These are phyloP conservation scores for Pelecanus crispus DNA, from an alignment of 2,113 vertebrate species.

Conservation along the genomic window DNA sequence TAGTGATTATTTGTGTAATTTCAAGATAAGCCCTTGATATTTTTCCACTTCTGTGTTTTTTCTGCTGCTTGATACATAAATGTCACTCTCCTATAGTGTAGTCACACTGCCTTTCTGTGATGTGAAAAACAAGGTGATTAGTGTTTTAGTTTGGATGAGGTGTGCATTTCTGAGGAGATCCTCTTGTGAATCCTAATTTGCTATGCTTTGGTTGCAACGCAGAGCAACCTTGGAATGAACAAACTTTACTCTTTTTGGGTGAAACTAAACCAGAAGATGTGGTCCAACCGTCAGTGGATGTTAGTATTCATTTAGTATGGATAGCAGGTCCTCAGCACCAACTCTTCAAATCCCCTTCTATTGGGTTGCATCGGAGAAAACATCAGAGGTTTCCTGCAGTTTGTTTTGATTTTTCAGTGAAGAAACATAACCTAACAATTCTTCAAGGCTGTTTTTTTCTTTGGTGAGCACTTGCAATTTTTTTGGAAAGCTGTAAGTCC, in stretches of 20 bases:
- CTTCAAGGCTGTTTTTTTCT: background rate
- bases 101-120: background rate
- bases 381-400: background rate
- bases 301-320: background rate
- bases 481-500: background rate
- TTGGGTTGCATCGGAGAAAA: background rate
- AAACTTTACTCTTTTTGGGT: background rate
- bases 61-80: background rate
- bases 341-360: background rate
- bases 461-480: conserved; percentile 22
- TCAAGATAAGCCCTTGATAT: background rate
- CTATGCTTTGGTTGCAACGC: background rate
- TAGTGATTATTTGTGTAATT: background rate
- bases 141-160: background rate
- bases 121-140: background rate
- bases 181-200: background rate
- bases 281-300: background rate
- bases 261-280: background rate
- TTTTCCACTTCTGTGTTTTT: background rate
- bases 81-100: background rate
- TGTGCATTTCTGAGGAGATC: background rate
- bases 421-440: conserved; percentile 19
- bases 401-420: conserved; percentile 35
- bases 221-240: background rate
- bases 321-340: background rate